These are phyloP conservation scores for Aquatica leii DNA, from an alignment of 2,888 invertebrate genomes.

Conservation along the genomic window DNA sequence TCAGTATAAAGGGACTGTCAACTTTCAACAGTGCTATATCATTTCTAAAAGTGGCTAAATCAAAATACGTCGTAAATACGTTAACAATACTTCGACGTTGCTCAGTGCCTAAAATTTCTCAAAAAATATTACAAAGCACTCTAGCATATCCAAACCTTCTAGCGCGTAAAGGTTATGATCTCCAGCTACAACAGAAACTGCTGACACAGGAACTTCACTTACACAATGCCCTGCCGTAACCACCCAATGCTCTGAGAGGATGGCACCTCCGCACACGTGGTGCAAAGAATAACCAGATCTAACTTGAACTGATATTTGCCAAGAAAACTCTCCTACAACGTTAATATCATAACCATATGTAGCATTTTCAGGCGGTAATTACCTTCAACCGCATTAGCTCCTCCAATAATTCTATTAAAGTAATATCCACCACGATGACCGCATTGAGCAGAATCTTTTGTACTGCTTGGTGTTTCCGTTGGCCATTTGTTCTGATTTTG, in stretches of 20 bases:
- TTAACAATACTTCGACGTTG: conserved; percentile 41
- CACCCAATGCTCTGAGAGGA: conserved; percentile 45
- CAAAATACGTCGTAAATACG: conserved; percentile 41
- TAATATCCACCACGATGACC: conserved; percentile 39
- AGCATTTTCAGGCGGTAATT: background rate
- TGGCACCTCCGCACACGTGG: conserved; percentile 49
- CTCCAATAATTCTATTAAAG: conserved; percentile 35
- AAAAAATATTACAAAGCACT: no score
- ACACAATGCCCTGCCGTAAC: conserved; percentile 50
- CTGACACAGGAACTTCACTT: conserved; percentile 29
- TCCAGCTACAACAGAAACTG: conserved; percentile 44
- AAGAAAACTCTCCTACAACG: conserved; percentile 47
- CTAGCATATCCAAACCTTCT: conserved; percentile 48
- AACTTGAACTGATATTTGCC: conserved; percentile 48
- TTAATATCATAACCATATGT: background rate
- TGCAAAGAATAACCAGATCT: conserved; percentile 25
- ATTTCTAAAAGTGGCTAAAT: conserved; percentile 44
- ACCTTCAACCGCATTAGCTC: conserved; percentile 26
- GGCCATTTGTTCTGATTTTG: no score
- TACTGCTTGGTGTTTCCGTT: background rate
- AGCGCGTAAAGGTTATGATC: conserved; percentile 42
- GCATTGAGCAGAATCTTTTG: conserved; percentile 23
- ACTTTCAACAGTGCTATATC: conserved; percentile 47
- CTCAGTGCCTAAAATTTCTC: conserved; percentile 42
- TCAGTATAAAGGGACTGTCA: conserved; percentile 37